Conservation (phyloP, 2,797 vertebrate genomes). For the Peromyscus melanophrys region DNA sequence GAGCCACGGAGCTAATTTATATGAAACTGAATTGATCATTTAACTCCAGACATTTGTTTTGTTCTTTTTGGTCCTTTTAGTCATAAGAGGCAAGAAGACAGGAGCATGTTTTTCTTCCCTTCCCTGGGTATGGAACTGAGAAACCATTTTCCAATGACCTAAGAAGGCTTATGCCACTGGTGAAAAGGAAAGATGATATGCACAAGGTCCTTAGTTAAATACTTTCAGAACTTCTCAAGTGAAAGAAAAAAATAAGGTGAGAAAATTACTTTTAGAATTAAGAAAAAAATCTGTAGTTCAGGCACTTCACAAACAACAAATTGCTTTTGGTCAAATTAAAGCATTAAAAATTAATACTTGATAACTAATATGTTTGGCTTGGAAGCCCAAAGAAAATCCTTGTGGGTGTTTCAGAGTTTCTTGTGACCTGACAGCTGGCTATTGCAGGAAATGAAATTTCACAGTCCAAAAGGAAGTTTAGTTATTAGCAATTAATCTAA, state of each 20-base stretch:
- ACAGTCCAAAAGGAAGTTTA: slow-evolving; percentile 8
- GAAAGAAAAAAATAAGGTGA: slow-evolving; percentile 6
- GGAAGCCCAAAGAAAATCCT: slow-evolving; percentile 57
- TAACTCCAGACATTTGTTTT: slow-evolving; percentile 18
- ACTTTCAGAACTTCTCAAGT: slow-evolving; percentile 34
- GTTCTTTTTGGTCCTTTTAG: neutral
- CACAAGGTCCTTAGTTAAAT: slow-evolving; percentile 38
- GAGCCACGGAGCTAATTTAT: neutral
- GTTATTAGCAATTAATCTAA: slow-evolving; percentile 65
- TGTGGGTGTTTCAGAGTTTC: slow-evolving; percentile 56
- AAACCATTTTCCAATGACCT: neutral
- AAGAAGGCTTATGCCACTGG: slow-evolving; percentile 1
- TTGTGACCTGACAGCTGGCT: slow-evolving; percentile 63
- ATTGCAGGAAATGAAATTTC: slow-evolving; percentile 73
- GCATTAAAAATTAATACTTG: slow-evolving; percentile 60
- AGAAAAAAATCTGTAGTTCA: slow-evolving; percentile 9
- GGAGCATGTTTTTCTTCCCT: slow-evolving; percentile 13
- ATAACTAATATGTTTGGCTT: slow-evolving; percentile 68
- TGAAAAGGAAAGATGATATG: slow-evolving; percentile 7
- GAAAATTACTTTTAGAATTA: slow-evolving; percentile 66
- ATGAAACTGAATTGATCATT: neutral
- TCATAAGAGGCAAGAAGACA: neutral
- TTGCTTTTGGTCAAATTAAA: slow-evolving; percentile 59
- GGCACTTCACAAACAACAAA: slow-evolving; percentile 70
- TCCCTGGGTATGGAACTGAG: neutral